Base-by-base conservation (phyloP, 2,113 vertebrate genomes). In the Odocoileus virginianus region DNA sequence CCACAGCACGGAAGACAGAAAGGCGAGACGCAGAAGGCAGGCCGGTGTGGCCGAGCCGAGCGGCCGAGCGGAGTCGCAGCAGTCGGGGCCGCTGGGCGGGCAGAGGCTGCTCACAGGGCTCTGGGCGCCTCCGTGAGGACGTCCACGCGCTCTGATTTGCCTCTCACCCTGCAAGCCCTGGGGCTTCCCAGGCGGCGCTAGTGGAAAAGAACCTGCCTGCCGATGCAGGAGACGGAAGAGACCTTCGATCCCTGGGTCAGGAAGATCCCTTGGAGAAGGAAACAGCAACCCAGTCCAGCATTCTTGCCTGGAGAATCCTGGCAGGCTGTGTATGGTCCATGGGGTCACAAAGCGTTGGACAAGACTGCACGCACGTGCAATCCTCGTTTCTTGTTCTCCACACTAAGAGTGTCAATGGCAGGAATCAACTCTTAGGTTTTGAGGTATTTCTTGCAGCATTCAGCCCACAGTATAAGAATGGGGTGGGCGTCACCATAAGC, bases 111-210 rank as follows among this genome's bases (percentile, higher is more conserved):
- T 60, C n/a, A 9, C 0, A 2, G 40, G 25, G 25, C 6, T 14
- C 45, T 12, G 16, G 15, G 83, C 28, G 45, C 5, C 50, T 67
- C 15, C 8, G 16, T 3, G 27, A 21, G 15, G 17, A 55, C 25
- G 15, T 64, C 54, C 5, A 0, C 0, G 4, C 7, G 28, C 17
- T 5, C 1, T 10, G 8, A 87, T 16, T 16, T 4, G 15, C 30
- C 43, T 67, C 74, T 25, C 64, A 11, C 64, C 33, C 67, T 12
- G 67, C n/a, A 23, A 36, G 67, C 64, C 64, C 36, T 8, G 2
- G n/a, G 36, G 21, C 67, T 40, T 25, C 67, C 36, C 10, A 25
- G 67, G 21, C 5, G 11, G 36, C 11, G 11, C 71, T 14, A 25
- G 36, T 0, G 2, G 36, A 14, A 13, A 13, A 25, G 5, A 2